Evolutionary conservation across 2,113 vertebrate species (phyloP), one percentile per base, ranked within the genome.

Genomic region (Gobio gobio): DNA sequence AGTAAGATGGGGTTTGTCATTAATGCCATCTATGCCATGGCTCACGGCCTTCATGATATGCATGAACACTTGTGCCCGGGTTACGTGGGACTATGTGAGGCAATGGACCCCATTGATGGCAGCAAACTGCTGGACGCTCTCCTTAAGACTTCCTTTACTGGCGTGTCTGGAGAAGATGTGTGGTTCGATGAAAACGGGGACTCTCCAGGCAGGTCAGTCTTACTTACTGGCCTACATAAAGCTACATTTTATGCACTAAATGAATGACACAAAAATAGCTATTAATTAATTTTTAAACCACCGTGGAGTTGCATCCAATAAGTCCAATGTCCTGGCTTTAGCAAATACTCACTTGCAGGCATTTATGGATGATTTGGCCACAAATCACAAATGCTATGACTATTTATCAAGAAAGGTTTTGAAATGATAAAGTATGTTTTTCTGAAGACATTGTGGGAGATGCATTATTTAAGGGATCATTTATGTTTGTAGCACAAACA

Each of bases 1-100:
- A 99, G 98, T 92, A 99, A 99, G 94, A 99, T 99, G 98, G 98
- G 98, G 75, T 99, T 99, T 79, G 98, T 99, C 92, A 99, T 99
- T 90, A 99, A 99, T 18, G 98, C 98, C 91, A 99, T 99, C 90
- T 97, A 99, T 0, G 97, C 98, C 82, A 99, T 99, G 98, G 98
- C 98, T 2, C 96, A 99, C 0, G 98, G 98, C 0, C 94, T 99
- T 1, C 97, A 99, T 75, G 96, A 96, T 79, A 98, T 99, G 98
- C 96, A 99, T 88, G 92, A 95, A 0, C 90, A 95, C 16, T 94
- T 99, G 40, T 99, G 98, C 85, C 96, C 95, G 0, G 96, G 95
- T 22, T 93, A 97, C 0, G 89, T 93, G 85, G 98, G 98, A 7
- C 94, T 99, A 24, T 99, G 98, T 29, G 97, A 98, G 0, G 95